Evolutionary conservation across 2,113 vertebrate genomes (phyloP), one percentile per base, ranked within the genome.

Genomic region (Tor tambroides): DNA sequence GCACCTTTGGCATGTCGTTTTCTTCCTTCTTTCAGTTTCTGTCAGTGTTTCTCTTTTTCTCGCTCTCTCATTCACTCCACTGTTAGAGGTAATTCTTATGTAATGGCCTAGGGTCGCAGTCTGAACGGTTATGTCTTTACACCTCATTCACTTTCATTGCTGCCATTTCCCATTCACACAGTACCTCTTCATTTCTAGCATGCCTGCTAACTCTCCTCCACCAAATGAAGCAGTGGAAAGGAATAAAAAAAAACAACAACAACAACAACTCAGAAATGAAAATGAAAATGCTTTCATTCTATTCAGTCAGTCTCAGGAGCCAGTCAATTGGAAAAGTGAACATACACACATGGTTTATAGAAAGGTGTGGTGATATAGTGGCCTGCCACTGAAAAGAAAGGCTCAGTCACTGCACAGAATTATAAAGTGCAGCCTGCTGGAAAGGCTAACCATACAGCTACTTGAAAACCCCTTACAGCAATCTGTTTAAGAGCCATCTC

Each of bases 131-230:
- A 85, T 83, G 69, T 69, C 46, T 88, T 84, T 72, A 72, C 83
- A 85, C 86, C 84, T 85, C 88, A 89, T 89, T 83, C 78, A 32
- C 83, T 87, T 89, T 89, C 83, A 89, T 89, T 87, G 86, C 83
- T 15, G 17, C 67, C 78, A 9, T 85, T 87, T 85, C 77, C 71
- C 10, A 30, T 46, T 51, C 49, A 15, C 43, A 41, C 46, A 72
- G 83, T 76, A 67, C 76, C 83, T 56, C 86, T 87, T 87, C 56
- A 84, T 82, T 80, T 81, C 59, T 67, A 30, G 81, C 32, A 17
- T 85, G 15, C 59, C 56, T 21, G 51, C 51, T 74, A 72, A 87
- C 79, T 78, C 61, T 71, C n/a, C 76, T 43, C 35, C 41, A 74
- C 41, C 38, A 85, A 84, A 67, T 46, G 63, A 71, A 85, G 26